phyloP scores from a whole-genome alignment of 2,797 vertebrate species.

The Dendrocincla tyrannina region DNA sequence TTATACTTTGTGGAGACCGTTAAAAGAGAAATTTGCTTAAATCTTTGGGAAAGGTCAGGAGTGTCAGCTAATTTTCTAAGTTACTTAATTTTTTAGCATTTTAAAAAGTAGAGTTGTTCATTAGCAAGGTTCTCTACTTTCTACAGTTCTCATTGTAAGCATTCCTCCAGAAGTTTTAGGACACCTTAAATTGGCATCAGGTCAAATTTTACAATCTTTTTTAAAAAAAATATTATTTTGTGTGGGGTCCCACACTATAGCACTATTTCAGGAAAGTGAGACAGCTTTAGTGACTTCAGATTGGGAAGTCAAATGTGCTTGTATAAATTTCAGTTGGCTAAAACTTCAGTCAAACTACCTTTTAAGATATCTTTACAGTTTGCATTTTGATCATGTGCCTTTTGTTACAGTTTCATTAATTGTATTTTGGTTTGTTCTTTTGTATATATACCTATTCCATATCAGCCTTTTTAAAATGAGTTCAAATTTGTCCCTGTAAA shows the following conservation, averaged over 20 bases:
- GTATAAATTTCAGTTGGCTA: neutral
- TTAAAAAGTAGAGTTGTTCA: neutral
- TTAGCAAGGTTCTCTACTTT: neutral
- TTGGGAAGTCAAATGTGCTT: neutral
- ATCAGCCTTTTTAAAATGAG: neutral
- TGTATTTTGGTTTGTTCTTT: neutral
- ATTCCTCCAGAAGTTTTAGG: constrained; percentile 11
- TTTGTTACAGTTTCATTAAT: neutral
- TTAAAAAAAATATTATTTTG: neutral
- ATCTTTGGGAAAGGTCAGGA: neutral
- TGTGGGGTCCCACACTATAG: neutral
- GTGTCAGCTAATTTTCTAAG: constrained; percentile 10
- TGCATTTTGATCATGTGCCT: constrained; percentile 34
- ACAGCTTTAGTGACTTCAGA: neutral
- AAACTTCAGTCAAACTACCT: neutral
- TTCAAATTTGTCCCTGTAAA: neutral
- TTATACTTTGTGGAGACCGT: neutral
- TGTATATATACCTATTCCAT: neutral
- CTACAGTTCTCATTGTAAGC: neutral
- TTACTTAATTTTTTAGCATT: constrained; percentile 1
- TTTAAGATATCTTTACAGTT: neutral
- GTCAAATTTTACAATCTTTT: neutral
- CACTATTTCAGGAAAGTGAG: constrained; percentile 37
- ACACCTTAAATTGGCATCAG: neutral
- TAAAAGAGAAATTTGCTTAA: neutral